A percentile compares a stretch with the other conserved stretches of the same genome.
phyloP scores from a whole-genome alignment of 2,888 invertebrate genomes.

The Oscheius myriophilus region DNA sequence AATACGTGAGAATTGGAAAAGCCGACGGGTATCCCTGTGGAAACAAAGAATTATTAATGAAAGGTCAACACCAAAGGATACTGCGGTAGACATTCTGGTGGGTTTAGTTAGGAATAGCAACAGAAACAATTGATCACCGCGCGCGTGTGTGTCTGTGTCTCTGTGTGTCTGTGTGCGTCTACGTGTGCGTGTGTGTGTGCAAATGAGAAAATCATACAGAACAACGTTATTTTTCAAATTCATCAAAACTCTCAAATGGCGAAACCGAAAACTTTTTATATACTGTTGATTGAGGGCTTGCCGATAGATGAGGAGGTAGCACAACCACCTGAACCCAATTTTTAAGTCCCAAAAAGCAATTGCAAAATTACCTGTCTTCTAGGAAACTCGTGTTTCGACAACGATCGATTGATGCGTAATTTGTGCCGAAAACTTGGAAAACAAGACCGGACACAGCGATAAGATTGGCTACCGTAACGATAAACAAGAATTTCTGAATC shows the following conservation, averaged over 20 bases:
- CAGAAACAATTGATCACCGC: too few relatives aligned
- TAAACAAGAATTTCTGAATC: constrained; percentile 9
- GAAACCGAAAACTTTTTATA: constrained; percentile 10
- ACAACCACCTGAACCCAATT: not conserved
- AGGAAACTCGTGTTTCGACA: constrained; percentile 18
- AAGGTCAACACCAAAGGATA: not conserved
- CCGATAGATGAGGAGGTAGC: constrained; percentile 1
- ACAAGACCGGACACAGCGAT: not conserved
- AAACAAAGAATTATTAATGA: not conserved
- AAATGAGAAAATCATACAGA: too few relatives aligned
- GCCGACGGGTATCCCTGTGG: not conserved
- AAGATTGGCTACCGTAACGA: constrained; percentile 3
- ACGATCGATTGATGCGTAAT: not conserved
- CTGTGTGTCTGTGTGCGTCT: too few relatives aligned
- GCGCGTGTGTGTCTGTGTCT: too few relatives aligned
- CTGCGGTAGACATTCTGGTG: not conserved
- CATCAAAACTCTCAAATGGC: not conserved
- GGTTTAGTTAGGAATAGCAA: too few relatives aligned
- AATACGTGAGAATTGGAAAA: not conserved
- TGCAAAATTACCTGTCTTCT: not conserved
- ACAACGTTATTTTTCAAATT: too few relatives aligned
- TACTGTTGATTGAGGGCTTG: constrained; percentile 3
- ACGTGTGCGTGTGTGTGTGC: too few relatives aligned
- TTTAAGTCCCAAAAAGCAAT: too few relatives aligned
- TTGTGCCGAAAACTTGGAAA: constrained; percentile 3